phyloP scores from a whole-genome alignment of 2,797 vertebrate genomes.

The Paedocypris micromegethes region DNA sequence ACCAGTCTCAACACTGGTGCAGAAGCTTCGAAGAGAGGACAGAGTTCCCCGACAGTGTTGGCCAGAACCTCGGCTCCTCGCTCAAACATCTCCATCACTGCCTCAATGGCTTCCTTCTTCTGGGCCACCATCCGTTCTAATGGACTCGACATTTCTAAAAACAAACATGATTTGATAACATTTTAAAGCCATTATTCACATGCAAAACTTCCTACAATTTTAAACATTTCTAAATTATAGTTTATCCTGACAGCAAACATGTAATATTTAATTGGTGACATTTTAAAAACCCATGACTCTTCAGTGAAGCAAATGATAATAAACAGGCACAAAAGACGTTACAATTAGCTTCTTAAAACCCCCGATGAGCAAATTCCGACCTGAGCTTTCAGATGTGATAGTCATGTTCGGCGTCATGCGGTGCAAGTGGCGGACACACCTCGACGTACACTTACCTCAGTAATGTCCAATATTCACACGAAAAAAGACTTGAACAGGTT shows the following conservation, averaged over 20 bases:
- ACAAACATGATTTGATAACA: neutral
- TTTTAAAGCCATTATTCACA: too few species aligned
- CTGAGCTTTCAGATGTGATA: too few species aligned
- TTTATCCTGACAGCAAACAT: too few species aligned
- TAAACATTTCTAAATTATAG: too few species aligned
- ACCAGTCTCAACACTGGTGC: conserved; percentile 67
- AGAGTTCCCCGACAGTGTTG: conserved; percentile 66
- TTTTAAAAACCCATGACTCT: too few species aligned
- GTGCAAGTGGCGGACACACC: conserved; percentile 38
- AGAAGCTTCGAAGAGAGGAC: conserved; percentile 69
- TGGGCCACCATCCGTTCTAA: conserved; percentile 66
- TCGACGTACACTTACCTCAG: conserved; percentile 29
- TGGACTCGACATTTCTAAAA: conserved; percentile 61
- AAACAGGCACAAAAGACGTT: too few species aligned
- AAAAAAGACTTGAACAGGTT: conserved; percentile 40
- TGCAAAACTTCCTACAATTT: too few species aligned
- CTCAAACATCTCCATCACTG: conserved; percentile 70
- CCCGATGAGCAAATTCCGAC: too few species aligned
- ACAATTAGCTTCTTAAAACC: too few species aligned
- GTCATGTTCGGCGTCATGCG: neutral
- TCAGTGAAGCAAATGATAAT: too few species aligned
- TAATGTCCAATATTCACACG: conserved; percentile 20
- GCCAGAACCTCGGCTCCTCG: conserved; percentile 70
- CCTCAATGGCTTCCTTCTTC: conserved; percentile 74
- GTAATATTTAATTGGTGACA: too few species aligned